Evolutionary conservation across 2,797 vertebrate species (phyloP).

Genomic region (Malurus splendens): DNA sequence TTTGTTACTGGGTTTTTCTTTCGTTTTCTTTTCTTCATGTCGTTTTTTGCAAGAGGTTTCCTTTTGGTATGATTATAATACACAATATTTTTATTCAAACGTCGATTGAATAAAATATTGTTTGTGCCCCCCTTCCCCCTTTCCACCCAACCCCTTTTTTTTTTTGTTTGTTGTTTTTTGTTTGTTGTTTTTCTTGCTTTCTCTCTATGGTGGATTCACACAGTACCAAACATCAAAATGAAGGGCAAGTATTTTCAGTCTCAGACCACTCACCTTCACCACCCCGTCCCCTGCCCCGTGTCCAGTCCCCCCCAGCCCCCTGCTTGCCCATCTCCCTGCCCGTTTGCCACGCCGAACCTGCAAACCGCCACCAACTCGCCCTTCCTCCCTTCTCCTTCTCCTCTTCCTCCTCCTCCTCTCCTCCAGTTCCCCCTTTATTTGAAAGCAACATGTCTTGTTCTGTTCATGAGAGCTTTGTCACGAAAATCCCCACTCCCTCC

Average conservation of each 20-base stretch:
- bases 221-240: conserved; percentile 87
- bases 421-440: conserved; percentile 64
- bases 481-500: conserved; percentile 51
- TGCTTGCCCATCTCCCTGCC: conserved; percentile 71
- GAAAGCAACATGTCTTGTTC: conserved; percentile 80
- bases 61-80: conserved; percentile 89
- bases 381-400: conserved; percentile 51
- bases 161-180: conserved; percentile 96
- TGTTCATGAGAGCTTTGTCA: conserved; percentile 76
- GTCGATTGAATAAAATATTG: conserved; percentile 99
- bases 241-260: conserved; percentile 99
- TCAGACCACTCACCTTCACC: conserved; percentile 91
- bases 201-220: conserved; percentile 99
- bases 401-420: conserved; percentile 46
- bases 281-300: conserved; percentile 49
- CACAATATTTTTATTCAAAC: conserved; percentile 99
- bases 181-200: conserved; percentile 99
- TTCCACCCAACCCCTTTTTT: conserved; percentile 82
- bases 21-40: conserved; percentile 65
- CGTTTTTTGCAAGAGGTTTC: conserved; percentile 80
- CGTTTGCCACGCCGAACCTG: conserved; percentile 69
- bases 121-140: conserved; percentile 94
- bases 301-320: conserved; percentile 62
- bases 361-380: conserved; percentile 55
- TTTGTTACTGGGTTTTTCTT: conserved; percentile 37